Evolutionary conservation across 2,888 invertebrate species (phyloP).

Genomic region (Archips xylosteana): DNA sequence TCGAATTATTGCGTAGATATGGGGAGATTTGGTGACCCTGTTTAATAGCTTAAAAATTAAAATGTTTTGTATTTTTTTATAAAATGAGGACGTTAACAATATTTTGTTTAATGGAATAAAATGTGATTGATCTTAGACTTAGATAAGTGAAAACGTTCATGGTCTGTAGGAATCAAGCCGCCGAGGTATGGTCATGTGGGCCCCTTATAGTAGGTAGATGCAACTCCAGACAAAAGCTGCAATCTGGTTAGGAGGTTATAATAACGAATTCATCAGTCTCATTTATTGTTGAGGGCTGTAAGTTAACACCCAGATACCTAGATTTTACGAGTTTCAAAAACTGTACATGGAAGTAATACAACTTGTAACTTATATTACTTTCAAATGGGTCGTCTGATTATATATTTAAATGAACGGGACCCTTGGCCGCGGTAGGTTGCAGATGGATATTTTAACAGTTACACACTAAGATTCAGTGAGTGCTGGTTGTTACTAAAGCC

Average conservation of each 20-base stretch:
- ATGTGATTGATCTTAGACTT: conserved; percentile 80
- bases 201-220: background rate
- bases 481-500: conserved; percentile 13
- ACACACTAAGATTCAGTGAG: conserved; percentile 14
- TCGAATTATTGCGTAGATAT: conserved; percentile 67
- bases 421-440: conserved; percentile 26
- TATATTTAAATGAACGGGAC: conserved; percentile 21
- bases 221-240: background rate
- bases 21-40: conserved; percentile 67
- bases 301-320: conserved; percentile 45
- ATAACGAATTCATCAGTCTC: background rate
- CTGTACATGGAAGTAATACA: conserved; percentile 54
- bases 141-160: conserved; percentile 67
- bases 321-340: conserved; percentile 51
- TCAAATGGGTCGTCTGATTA: conserved; percentile 39
- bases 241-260: background rate
- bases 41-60: conserved; percentile 77
- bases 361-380: conserved; percentile 44
- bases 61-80: conserved; percentile 82
- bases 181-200: conserved; percentile 39
- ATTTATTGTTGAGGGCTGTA: conserved; percentile 18
- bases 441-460: conserved; percentile 16
- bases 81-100: conserved; percentile 73
- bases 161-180: conserved; percentile 49
- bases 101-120: conserved; percentile 76